Evolutionary conservation across 2,113 vertebrate genomes (phyloP), one percentile per base, ranked within the genome.

Genomic region (Thymallus thymallus): DNA sequence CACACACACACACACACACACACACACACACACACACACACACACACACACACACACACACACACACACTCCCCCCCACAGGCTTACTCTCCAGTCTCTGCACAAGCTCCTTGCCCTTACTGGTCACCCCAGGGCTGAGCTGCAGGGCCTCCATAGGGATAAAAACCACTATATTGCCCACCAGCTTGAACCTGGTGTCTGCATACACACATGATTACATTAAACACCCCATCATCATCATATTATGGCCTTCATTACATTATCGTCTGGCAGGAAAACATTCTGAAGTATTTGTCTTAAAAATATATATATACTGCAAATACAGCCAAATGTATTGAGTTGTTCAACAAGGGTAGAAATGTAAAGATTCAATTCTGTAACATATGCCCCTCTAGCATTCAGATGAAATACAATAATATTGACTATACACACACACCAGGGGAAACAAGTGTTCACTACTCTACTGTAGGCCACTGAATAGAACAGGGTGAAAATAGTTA

Each of bases 21-120:
- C 73, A 65, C 58, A 55, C 9, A 51, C 71, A 26, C 29, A 45
- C 60, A 78, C 73, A 26, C 26, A 26, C 26, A 26, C 26, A 26
- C 26, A 2, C 26, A 73, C 4, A 14, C 45, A 24, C 5, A 45
- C 58, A 46, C 6, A 20, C 1, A 45, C 76, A 5, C 1, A 58
- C 72, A 41, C 51, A 48, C 62, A 78, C 74, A 81, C 73, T 24
- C 65, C 67, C 72, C 5, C 14, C 29, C 32, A 4, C 35, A 55
- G 30, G 83, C 94, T 95, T 90, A 97, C 96, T 94, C 76, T 96
- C 95, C 78, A 94, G 86, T 58, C 93, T 89, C 78, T 92, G 88
- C 0, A 97, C 88, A 61, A 93, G 82, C 26, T 91, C 91, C 80
- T 93, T 94, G 91, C 95, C 94, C 80, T 87, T 88, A 22, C 88